These are phyloP conservation scores for Muntiacus reevesi DNA, from an alignment of 2,113 vertebrate genomes.

Conservation along the genomic window DNA sequence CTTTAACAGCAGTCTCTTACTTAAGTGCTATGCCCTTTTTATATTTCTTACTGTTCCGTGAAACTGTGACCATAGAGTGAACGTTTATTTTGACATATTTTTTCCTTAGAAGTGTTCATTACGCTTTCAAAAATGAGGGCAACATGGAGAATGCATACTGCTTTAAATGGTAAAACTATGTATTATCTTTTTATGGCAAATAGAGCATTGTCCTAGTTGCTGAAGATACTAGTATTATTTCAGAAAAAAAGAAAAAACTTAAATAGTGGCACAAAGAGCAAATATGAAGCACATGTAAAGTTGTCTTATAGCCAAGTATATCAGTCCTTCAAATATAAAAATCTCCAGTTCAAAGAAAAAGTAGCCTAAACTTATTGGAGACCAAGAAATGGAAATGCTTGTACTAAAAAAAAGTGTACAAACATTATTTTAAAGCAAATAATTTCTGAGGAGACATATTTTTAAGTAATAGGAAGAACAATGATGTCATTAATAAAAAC, in stretches of 20 bases:
- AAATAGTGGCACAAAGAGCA: background rate
- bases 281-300: background rate
- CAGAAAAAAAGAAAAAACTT: background rate
- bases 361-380: background rate
- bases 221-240: background rate
- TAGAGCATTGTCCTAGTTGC: background rate
- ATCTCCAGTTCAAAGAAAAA: background rate
- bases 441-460: background rate
- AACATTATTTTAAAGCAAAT: slow-evolving; percentile 23
- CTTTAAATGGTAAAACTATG: background rate
- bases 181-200: background rate
- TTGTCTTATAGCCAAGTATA: background rate
- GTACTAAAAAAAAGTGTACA: background rate
- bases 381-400: background rate
- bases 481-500: background rate
- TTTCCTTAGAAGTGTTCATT: background rate
- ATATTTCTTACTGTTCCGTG: background rate
- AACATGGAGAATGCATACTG: background rate
- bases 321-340: background rate
- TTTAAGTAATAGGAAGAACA: background rate
- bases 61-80: background rate
- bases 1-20: background rate
- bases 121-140: background rate
- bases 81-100: slow-evolving; percentile 6
- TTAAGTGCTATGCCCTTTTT: background rate